Evolutionary conservation across 2,113 vertebrate species (phyloP).

Genomic region (Zapus hudsonius): DNA sequence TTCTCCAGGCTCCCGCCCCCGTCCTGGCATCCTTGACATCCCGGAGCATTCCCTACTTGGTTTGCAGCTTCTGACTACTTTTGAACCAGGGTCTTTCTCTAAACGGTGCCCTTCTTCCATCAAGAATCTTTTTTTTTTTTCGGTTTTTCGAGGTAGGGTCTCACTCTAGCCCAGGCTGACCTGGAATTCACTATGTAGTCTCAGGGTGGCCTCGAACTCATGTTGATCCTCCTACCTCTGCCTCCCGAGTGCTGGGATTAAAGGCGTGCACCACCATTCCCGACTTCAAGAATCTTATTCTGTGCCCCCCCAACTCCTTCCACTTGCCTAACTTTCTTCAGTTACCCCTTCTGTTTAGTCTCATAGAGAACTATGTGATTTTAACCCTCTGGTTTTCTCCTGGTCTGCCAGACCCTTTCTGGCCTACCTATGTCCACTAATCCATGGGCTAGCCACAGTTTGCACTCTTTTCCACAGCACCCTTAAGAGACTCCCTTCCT

Average conservation of each 20-base stretch:
- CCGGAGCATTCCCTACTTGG: background rate
- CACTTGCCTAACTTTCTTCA: background rate
- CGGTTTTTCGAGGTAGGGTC: too few relatives aligned
- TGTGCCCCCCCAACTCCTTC: background rate
- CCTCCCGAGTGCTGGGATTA: too few relatives aligned
- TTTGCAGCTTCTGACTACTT: background rate
- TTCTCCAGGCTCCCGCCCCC: background rate
- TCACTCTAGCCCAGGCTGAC: too few relatives aligned
- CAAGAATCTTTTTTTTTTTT: background rate
- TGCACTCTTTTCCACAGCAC: background rate
- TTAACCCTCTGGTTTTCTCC: background rate
- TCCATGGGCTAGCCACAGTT: background rate
- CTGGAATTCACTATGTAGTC: too few relatives aligned
- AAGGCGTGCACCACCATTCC: too few relatives aligned
- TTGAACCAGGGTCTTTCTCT: slow-evolving; percentile 14
- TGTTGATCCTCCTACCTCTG: too few relatives aligned
- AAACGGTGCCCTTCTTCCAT: background rate
- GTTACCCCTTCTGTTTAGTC: background rate
- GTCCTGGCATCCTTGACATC: background rate
- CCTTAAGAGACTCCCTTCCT: background rate
- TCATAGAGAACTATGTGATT: slow-evolving; percentile 5
- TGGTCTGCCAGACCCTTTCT: background rate
- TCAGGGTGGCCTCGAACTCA: too few relatives aligned
- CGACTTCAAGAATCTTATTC: slow-evolving; percentile 1
- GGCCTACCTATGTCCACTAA: background rate